phyloP scores from a whole-genome alignment of 2,113 vertebrate genomes.

The Melospiza georgiana region DNA sequence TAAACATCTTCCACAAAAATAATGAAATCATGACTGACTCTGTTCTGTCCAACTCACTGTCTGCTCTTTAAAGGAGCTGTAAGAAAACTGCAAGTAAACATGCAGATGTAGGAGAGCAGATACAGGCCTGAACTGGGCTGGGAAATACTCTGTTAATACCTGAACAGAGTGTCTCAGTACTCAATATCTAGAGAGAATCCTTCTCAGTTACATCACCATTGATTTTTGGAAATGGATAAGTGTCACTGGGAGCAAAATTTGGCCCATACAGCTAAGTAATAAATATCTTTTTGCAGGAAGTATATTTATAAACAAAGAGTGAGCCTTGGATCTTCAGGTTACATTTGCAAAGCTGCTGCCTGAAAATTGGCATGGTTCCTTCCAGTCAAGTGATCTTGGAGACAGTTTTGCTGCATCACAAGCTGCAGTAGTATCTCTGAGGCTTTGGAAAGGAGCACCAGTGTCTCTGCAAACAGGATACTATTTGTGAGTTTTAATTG shows the following conservation, averaged over 20 bases:
- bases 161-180: constrained; percentile 7
- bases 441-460: constrained; percentile 71
- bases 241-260: constrained; percentile 42
- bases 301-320: constrained; percentile 55
- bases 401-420: constrained; percentile 64
- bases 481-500: constrained; percentile 67
- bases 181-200: constrained; percentile 6
- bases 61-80: neutral
- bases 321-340: constrained; percentile 53
- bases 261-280: constrained; percentile 25
- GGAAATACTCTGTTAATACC: neutral
- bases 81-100: neutral
- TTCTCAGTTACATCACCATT: constrained; percentile 30
- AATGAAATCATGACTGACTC: accelerated
- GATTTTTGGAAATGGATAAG: neutral
- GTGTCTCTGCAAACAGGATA: constrained; percentile 71
- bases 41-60: accelerated
- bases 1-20: neutral
- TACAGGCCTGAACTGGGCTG: neutral
- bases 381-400: constrained; percentile 57
- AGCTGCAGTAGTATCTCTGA: constrained; percentile 70
- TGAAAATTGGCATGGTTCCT: constrained; percentile 58
- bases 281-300: constrained; percentile 55
- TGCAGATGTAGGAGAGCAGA: neutral
- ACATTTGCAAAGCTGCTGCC: constrained; percentile 50